phyloP scores from a whole-genome alignment of 1,140 invertebrate genomes.

The Saccostrea echinata region DNA sequence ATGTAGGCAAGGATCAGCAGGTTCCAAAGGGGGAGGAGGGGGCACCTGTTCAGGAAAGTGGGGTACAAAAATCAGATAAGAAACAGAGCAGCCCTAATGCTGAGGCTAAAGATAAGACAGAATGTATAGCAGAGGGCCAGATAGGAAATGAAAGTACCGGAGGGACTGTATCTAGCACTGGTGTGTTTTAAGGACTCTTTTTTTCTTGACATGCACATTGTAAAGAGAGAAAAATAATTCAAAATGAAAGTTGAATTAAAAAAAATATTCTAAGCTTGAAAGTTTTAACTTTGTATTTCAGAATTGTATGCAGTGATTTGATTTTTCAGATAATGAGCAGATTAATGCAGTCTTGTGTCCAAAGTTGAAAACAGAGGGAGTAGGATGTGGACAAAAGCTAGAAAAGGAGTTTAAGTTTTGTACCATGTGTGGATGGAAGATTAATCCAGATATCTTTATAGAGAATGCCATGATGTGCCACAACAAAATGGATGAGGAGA shows the following conservation, averaged over 20 bases:
- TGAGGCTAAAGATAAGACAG: not conserved
- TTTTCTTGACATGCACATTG: not conserved
- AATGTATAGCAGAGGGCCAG: not conserved
- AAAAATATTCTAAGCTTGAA: not conserved
- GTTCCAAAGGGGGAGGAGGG: too few species aligned
- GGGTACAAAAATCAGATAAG: not conserved
- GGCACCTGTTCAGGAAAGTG: too few species aligned
- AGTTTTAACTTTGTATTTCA: not conserved
- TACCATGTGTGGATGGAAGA: slow-evolving; percentile 17
- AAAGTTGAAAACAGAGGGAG: not conserved
- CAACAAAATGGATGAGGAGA: not conserved
- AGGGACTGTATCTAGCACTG: not conserved
- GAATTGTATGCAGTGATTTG: not conserved
- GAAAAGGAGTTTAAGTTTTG: not conserved
- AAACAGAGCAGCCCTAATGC: not conserved
- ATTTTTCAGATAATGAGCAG: not conserved
- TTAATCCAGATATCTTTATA: not conserved
- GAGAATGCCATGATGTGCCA: not conserved
- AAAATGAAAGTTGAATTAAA: not conserved
- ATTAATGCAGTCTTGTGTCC: not conserved
- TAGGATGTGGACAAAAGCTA: not conserved
- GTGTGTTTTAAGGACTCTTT: not conserved
- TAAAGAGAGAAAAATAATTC: too few species aligned
- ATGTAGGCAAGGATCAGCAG: too few species aligned
- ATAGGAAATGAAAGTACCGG: not conserved